Conservation (phyloP, 2,888 invertebrate species). For the Caenorhabditis sulstoni region DNA sequence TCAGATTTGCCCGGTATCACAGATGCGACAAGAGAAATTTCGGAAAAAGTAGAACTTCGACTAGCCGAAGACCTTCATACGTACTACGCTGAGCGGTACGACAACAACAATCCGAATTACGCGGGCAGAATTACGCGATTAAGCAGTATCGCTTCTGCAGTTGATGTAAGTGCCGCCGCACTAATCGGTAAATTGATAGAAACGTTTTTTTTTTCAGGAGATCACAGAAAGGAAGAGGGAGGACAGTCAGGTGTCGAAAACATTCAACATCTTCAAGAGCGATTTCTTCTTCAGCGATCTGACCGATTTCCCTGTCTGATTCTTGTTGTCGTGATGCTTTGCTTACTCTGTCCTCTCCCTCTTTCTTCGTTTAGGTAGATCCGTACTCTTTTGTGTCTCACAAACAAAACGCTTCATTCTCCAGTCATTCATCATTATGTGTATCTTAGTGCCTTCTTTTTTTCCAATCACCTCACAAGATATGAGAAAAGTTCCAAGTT, state of each 20-base stretch:
- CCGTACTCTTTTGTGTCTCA: slow-evolving; percentile 18
- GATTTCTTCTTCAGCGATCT: slow-evolving; percentile 67
- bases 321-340: too few relatives aligned
- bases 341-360: too few relatives aligned
- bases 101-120: slow-evolving; percentile 60
- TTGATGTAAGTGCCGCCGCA: slow-evolving; percentile 58
- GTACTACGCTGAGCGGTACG: slow-evolving; percentile 54
- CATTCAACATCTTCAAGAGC: slow-evolving; percentile 69
- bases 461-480: neutral
- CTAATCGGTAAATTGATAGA: neutral
- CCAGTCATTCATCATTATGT: slow-evolving; percentile 46
- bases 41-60: slow-evolving; percentile 53
- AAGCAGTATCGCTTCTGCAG: slow-evolving; percentile 62
- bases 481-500: neutral
- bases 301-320: slow-evolving; percentile 62
- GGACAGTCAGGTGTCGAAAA: slow-evolving; percentile 65
- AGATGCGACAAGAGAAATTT: slow-evolving; percentile 49
- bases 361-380: slow-evolving; percentile 26
- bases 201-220: slow-evolving; percentile 57
- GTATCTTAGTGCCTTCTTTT: slow-evolving; percentile 52
- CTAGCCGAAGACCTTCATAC: slow-evolving; percentile 61
- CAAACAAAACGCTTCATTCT: slow-evolving; percentile 18
- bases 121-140: slow-evolving; percentile 58
- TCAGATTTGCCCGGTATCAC: slow-evolving; percentile 55
- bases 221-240: slow-evolving; percentile 60